Conservation (phyloP, 2,797 vertebrate species). For the Gymnoscopelus braueri region DNA sequence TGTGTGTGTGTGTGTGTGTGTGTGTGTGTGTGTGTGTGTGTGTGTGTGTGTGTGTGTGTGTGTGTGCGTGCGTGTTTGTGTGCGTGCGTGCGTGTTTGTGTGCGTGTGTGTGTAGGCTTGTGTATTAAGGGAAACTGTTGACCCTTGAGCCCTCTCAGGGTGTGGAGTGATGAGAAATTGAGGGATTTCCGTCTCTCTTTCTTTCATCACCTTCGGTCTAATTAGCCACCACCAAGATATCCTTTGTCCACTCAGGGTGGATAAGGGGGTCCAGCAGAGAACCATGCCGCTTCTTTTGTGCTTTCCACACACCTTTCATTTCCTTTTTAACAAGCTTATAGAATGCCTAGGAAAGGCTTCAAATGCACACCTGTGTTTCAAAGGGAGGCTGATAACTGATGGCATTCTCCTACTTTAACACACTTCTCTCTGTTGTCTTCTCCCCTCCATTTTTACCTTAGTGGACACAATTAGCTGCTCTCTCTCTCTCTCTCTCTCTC, state of each 20-base stretch:
- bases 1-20: not conserved
- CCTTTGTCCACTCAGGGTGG: constrained; percentile 72
- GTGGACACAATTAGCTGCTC: constrained; percentile 80
- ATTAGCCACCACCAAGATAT: constrained; percentile 76
- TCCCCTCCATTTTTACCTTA: constrained; percentile 67
- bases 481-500: constrained; percentile 62
- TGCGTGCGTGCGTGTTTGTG: not conserved
- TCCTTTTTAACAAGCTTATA: constrained; percentile 76
- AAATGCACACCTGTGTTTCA: constrained; percentile 51
- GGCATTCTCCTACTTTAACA: constrained; percentile 52
- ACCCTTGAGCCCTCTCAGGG: constrained; percentile 45
- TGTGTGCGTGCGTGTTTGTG: not conserved
- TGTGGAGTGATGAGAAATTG: constrained; percentile 48
- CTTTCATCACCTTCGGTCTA: constrained; percentile 73
- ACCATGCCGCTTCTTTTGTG: constrained; percentile 69
- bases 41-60: constrained; percentile 4
- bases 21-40: no score
- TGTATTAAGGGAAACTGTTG: constrained; percentile 18
- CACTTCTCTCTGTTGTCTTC: constrained; percentile 42
- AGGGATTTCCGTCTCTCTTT: constrained; percentile 62
- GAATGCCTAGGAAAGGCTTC: constrained; percentile 43
- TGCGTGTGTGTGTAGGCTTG: not conserved
- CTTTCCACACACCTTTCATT: constrained; percentile 70
- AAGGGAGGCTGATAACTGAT: constrained; percentile 70
- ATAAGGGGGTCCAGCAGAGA: constrained; percentile 50